Evolutionary conservation across 2,888 invertebrate species (phyloP), one percentile per base, ranked within the genome.

Genomic region (Maniola hyperantus): DNA sequence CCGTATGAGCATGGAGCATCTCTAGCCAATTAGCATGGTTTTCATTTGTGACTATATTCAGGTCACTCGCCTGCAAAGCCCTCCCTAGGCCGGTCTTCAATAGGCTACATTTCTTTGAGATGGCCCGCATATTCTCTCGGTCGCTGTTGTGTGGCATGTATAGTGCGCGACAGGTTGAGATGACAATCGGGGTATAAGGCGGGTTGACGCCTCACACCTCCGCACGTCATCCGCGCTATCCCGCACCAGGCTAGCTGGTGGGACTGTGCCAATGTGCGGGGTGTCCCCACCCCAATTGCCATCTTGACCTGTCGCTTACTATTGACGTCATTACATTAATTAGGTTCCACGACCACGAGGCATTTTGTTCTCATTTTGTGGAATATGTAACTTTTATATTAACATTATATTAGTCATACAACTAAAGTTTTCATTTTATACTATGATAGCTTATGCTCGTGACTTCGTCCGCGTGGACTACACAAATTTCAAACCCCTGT

Each of bases 21-120:
- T n/a, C 10, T n/a, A 34, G n/a, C 54, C 54, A 54, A 54, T 54
- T 36, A 54, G 54, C 15, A 15, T 15, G 54, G 34, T 36, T 36
- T 54, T 15, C 54, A 54, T 54, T 20, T 51, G 26, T 26, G 6
- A 51, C 11, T 13, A 26, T 51, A 26, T 51, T 34, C 36, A 54
- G 34, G 54, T 36, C 13, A 33, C 34, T 15, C 26, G 50, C 13
- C 15, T 34, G 50, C 8, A 15, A 18, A 50, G 34, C 54, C n/a
- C 34, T 15, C 15, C 7, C 15, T 18, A 33, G 33, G 20, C 50
- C 50, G 20, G 50, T 13, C n/a, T 34, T 54, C 54, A 54, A 54
- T 54, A 15, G 54, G 4, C 34, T 34, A 7, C 54, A 15, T 36
- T 54, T 54, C 54, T 54, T 54, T 54, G 36, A 15, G 54, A 36